These are phyloP conservation scores for Diadema setosum DNA, from an alignment of 35 echinoderm and acorn worm genomes.

Conservation along the genomic window DNA sequence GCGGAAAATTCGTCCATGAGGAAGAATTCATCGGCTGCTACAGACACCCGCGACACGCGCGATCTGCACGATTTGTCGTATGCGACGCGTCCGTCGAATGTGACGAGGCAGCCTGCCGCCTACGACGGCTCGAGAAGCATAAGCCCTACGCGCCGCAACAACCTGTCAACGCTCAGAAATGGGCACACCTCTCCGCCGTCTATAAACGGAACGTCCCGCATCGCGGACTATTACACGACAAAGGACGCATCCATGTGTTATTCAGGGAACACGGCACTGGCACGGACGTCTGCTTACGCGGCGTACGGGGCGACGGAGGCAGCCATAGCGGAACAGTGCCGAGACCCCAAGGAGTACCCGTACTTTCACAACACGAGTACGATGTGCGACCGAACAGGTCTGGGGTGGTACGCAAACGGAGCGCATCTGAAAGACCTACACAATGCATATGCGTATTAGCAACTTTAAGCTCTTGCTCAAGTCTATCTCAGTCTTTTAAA, in stretches of 20 bases:
- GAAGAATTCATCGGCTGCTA: neutral
- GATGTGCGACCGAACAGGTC: conserved; percentile 53
- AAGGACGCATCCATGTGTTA: conserved; percentile 49
- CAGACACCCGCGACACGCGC: neutral
- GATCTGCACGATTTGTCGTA: conserved; percentile 8
- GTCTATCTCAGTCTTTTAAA: too few relatives aligned
- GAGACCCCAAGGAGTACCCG: conserved; percentile 33
- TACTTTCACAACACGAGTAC: conserved; percentile 53
- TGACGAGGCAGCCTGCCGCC: neutral
- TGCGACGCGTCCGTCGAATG: neutral
- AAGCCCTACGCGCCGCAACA: neutral
- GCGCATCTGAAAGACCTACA: conserved; percentile 39
- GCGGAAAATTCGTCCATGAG: neutral
- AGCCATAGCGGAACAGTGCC: conserved; percentile 28
- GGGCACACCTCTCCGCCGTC: conserved; percentile 21
- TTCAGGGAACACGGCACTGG: conserved; percentile 32
- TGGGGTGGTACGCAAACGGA: conserved; percentile 53
- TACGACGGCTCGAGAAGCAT: neutral
- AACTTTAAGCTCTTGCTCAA: neutral
- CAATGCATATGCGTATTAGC: conserved; percentile 56
- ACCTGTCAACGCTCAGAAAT: neutral
- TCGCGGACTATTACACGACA: conserved; percentile 8
- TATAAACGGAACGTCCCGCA: conserved; percentile 8
- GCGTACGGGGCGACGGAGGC: conserved; percentile 2
- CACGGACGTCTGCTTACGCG: conserved; percentile 10